Conservation (phyloP, 2,113 vertebrate genomes). For the Glaucidium brasilianum region DNA sequence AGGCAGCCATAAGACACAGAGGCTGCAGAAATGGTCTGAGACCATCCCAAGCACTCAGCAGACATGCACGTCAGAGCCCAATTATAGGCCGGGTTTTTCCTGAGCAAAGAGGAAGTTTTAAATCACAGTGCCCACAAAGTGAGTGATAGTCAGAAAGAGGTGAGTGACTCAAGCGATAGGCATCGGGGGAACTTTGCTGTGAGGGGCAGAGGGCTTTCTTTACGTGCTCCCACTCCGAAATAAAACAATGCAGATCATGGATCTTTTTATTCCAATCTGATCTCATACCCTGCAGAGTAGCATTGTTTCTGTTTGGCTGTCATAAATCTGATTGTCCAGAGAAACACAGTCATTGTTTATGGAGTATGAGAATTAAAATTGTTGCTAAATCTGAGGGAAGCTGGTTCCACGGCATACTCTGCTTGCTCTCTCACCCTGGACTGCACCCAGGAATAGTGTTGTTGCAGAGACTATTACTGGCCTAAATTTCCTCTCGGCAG, state of each 20-base stretch:
- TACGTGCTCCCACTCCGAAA: not conserved
- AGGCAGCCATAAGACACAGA: not conserved
- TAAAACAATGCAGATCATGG: slow-evolving; percentile 22
- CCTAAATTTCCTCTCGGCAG: not conserved
- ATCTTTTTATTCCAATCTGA: slow-evolving; percentile 41
- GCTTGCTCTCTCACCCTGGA: not conserved
- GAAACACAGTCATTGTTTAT: slow-evolving; percentile 34
- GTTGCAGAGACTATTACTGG: not conserved
- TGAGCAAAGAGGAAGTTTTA: slow-evolving; percentile 52
- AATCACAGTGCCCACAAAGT: slow-evolving; percentile 8
- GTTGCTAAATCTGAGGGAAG: slow-evolving; percentile 41
- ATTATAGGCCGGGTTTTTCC: slow-evolving; percentile 18
- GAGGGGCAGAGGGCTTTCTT: not conserved
- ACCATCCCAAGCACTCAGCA: not conserved
- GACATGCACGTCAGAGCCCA: not conserved
- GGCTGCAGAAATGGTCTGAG: not conserved
- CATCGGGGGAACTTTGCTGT: not conserved
- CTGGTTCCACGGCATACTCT: not conserved
- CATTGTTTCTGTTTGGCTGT: slow-evolving; percentile 44
- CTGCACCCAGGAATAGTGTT: not conserved
- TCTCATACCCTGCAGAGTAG: slow-evolving; percentile 16
- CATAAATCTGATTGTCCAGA: slow-evolving; percentile 51
- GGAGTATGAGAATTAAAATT: slow-evolving; percentile 36
- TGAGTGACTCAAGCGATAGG: slow-evolving; percentile 20
- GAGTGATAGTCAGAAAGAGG: not conserved